Evolutionary conservation across 2,888 invertebrate genomes (phyloP), one percentile per base, ranked within the genome.

Genomic region (Amphipyra tragopoginis): DNA sequence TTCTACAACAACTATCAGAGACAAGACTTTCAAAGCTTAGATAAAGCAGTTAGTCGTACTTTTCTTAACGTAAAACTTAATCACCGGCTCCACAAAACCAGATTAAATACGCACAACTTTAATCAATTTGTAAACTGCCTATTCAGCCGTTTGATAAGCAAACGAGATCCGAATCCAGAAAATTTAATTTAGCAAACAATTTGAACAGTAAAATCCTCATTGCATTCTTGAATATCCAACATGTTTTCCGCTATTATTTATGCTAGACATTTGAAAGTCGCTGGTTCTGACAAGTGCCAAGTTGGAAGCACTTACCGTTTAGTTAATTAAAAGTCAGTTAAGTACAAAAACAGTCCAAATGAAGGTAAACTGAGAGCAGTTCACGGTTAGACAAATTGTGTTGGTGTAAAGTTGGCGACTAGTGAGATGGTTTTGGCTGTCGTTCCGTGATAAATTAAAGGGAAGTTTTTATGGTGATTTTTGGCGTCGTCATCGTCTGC

Each of bases 261-360:
- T 60, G 26, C 43, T 53, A 58, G 56, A 64, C 56, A 47, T 63
- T 53, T 50, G 10, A 63, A 73, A 65, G 40, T 71, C 63, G 48
- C 55, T 69, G 71, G 13, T 67, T 67, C 69, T 65, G 77, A 75
- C 65, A 72, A 61, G 66, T 72, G 59, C 53, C 21, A 59, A 72
- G 63, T 61, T 58, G 47, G 48, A 48, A 54, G 49, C 54, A 73
- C 61, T 76, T 72, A 65, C 49, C 59, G 51, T 61, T 69, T 65
- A 63, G 62, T 75, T 75, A 77, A 77, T 75, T 75, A 65, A 69
- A 75, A 67, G 58, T 65, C 68, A 75, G 69, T 75, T 75, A 72
- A 66, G 73, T 71, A 65, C 66, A 65, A 69, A 72, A 75, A 72
- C 57, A 72, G 56, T 67, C 61, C 43, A 61, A 75, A 75, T 63